Conservation (phyloP, 1,140 invertebrate species). For the Ceratoteleas bidentatus region DNA sequence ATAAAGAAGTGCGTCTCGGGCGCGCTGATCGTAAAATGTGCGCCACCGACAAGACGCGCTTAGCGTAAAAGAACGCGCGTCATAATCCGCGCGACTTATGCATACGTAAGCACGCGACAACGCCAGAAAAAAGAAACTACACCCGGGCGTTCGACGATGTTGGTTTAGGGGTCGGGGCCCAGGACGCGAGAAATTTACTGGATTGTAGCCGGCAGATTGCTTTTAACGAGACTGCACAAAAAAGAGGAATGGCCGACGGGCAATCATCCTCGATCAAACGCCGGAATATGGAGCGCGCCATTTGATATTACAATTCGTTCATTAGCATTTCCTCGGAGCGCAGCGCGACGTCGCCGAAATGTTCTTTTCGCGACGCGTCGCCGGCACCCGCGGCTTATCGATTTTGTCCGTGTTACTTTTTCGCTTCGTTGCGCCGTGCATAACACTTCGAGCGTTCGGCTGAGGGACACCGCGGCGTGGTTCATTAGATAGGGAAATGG, state of each 20-base stretch:
- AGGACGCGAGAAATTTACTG: slow-evolving; percentile 48
- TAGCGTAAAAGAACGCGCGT: slow-evolving; percentile 70
- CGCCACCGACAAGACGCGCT: slow-evolving; percentile 66
- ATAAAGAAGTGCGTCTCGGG: slow-evolving; percentile 70
- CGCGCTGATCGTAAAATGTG: slow-evolving; percentile 65
- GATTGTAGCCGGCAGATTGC: slow-evolving; percentile 55
- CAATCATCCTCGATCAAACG: slow-evolving; percentile 42
- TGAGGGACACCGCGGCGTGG: not conserved
- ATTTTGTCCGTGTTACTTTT: slow-evolving; percentile 1
- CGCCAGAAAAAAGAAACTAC: too few relatives aligned
- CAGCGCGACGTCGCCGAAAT: not conserved
- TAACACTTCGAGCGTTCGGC: not conserved
- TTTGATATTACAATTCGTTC: slow-evolving; percentile 58
- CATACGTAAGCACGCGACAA: slow-evolving; percentile 43
- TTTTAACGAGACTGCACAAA: slow-evolving; percentile 55
- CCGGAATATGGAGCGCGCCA: slow-evolving; percentile 43
- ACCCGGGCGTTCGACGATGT: too few relatives aligned
- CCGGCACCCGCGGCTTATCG: too few relatives aligned
- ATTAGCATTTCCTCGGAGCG: slow-evolving; percentile 48
- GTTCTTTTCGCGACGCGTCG: slow-evolving; percentile 4
- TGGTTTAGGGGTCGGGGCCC: not conserved
- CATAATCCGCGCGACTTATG: slow-evolving; percentile 68
- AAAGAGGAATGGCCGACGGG: slow-evolving; percentile 36
- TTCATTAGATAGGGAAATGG: slow-evolving; percentile 42
- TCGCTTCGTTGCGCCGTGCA: not conserved